Evolutionary conservation across 2,888 invertebrate genomes (phyloP), one percentile per base, ranked within the genome.

Genomic region (Drosophila emarginata): DNA sequence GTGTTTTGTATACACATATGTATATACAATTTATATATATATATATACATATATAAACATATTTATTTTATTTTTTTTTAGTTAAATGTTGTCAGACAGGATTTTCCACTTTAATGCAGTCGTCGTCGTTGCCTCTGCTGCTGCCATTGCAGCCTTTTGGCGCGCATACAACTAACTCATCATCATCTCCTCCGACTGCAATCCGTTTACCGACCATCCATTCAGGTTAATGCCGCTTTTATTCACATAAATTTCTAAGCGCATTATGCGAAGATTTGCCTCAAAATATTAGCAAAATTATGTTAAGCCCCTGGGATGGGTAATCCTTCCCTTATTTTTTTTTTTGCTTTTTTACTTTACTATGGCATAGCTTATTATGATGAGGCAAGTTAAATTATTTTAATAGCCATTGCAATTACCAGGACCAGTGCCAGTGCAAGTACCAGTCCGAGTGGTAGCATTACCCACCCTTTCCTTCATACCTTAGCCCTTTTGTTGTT

Each of bases 11-110:
- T 67, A 66, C 45, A 45, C 26, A 26, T 26, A 26, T 26, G 4
- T 71, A 45, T 50, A 18, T 59, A 40, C 39, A 40, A 32, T 67
- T 12, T 60, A 54, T 60, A 12, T 40, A 26, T 18, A 5, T n/a
- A n/a, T 59, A 61, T 51, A 37, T 54, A 69, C 57, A 69, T 63
- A 50, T 68, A 69, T 56, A 61, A 61, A 56, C 53, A 28, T 62
- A 14, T 59, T 28, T 59, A 57, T 45, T 53, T 65, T 58, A n/a
- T 63, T 54, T 78, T 73, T 77, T 79, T 77, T 76, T 57, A 80
- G 72, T 74, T 84, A 69, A 83, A 88, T 87, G 89, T 77, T 88
- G 88, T 86, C 88, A 88, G 87, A 88, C 88, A 87, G 88, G 88
- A 89, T 89, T 88, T 89, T 87, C 89, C 77, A 84, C 88, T 89